Base-by-base conservation (phyloP, 2,113 vertebrate species). In the Phalacrocorax brasilianus region DNA sequence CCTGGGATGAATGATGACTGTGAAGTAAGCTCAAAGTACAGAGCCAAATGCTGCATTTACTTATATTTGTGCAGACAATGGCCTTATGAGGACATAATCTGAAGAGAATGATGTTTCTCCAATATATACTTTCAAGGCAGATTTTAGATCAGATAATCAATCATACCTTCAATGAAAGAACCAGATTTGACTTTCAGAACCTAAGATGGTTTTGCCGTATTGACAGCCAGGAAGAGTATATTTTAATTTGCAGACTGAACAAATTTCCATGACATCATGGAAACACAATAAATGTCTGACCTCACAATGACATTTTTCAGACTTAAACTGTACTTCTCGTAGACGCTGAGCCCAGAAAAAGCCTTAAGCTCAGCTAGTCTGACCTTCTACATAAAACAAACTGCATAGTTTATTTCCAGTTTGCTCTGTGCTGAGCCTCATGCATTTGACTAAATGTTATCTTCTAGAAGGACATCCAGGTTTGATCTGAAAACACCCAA, bases 21-120 rank as follows among this genome's bases (percentile, higher is more conserved):
- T 96, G 96, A 95, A 92, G 91, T 97, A 95, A 96, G 96, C 95
- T 88, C 35, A 27, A 89, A 90, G 79, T 79, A 75, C 70, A 67
- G 93, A 94, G 94, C 95, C 92, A 97, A 97, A 83, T 92, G 71
- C 74, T 95, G 73, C 89, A 94, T 94, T 96, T 95, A 94, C 93
- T 94, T 95, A 85, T 79, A 89, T 95, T 96, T 93, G 87, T 91
- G 86, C 83, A 94, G 89, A 97, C 94, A 96, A 88, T 81, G 76
- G 82, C 89, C 65, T 90, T 95, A 93, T 85, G 92, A 96, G 89
- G 66, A 89, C 91, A 89, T 89, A 89, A 92, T 97, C 88, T 91
- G 70, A 95, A 74, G 72, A 88, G 95, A 95, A 87, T 92, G 85
- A 91, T 95, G 83, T 92, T 95, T 94, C 88, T 92, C 93, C 44